Percentiles rank a stretch among this genome's conserved stretches.
Conservation (phyloP, 2,113 vertebrate species). For the Girardinichthys multiradiatus region DNA sequence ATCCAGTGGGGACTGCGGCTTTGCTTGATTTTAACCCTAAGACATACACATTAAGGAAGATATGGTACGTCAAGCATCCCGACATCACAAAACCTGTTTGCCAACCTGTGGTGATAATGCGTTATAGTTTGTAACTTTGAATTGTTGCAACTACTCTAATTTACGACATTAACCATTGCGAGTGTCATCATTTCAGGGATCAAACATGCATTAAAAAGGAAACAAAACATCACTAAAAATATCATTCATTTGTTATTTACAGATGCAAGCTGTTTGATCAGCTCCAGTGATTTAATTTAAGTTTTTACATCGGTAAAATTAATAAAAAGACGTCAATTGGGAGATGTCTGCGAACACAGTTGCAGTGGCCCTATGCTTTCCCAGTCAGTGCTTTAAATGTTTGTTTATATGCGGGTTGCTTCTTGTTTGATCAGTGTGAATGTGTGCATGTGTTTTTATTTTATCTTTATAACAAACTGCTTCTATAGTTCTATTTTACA, state of each 20-base stretch:
- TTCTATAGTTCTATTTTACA: too few species aligned
- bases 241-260: background rate
- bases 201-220: background rate
- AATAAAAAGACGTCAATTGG: background rate
- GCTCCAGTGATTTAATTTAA: background rate
- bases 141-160: background rate
- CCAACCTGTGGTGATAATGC: background rate
- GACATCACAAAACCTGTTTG: background rate
- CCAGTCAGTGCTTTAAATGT: too few species aligned
- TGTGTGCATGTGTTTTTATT: too few species aligned
- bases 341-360: too few species aligned
- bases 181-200: background rate
- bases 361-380: too few species aligned
- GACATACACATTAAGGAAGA: background rate
- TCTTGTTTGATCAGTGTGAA: too few species aligned
- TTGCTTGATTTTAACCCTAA: background rate
- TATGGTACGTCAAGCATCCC: background rate
- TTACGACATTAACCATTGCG: background rate
- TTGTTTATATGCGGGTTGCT: too few species aligned
- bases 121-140: background rate
- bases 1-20: background rate
- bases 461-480: too few species aligned
- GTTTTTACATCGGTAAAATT: background rate
- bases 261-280: background rate
- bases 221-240: background rate